Percentiles rank a stretch among this genome's conserved stretches.
Evolutionary conservation across 2,113 vertebrate genomes (phyloP).

Genomic region (Trogon surrucura): DNA sequence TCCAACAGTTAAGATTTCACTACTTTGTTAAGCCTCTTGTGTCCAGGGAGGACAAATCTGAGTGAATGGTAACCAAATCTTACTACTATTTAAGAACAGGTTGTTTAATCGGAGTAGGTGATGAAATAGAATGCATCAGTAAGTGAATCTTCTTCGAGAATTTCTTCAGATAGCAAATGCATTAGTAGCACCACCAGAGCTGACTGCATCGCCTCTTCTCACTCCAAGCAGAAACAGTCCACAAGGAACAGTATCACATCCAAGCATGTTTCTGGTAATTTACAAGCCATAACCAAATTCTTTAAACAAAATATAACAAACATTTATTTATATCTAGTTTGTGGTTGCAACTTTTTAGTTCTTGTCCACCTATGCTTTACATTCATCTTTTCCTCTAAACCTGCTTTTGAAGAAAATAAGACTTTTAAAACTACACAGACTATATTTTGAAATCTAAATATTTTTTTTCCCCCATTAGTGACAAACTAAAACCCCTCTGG

Average conservation of each 20-base stretch:
- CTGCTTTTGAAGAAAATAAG: not conserved
- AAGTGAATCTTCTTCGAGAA: not conserved
- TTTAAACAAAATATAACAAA: not conserved
- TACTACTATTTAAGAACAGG: not conserved
- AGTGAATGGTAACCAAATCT: not conserved
- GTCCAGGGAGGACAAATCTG: not conserved
- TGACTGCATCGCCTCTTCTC: not conserved
- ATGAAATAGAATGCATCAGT: not conserved
- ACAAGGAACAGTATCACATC: not conserved
- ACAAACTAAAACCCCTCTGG: not conserved
- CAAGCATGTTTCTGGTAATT: not conserved
- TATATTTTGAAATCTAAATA: not conserved
- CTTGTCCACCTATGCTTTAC: not conserved
- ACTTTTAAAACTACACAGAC: not conserved
- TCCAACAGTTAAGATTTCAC: not conserved
- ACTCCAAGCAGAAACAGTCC: not conserved
- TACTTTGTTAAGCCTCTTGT: not conserved
- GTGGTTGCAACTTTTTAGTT: not conserved
- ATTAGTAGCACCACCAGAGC: not conserved
- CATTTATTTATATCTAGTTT: not conserved
- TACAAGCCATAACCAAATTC: not conserved
- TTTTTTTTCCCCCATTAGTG: not conserved
- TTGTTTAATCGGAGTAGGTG: not conserved
- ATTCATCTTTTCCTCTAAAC: not conserved
- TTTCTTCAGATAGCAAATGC: not conserved